Conservation (phyloP, 2,113 vertebrate species). For the Zosterops pallidus region DNA sequence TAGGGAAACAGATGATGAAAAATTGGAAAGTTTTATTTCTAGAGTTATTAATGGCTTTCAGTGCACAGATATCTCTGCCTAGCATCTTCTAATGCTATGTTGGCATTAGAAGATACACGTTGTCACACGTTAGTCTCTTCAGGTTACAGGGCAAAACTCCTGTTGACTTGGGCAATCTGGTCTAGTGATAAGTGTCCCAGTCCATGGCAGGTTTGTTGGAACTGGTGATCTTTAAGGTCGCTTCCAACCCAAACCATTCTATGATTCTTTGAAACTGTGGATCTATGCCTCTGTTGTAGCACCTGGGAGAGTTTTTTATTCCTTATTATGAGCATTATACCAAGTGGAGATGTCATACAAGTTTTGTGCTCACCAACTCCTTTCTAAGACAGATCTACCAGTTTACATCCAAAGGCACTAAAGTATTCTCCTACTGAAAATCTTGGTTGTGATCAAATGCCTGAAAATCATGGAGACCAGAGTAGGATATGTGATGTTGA, state of each 20-base stretch:
- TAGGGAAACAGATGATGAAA: neutral
- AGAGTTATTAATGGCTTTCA: neutral
- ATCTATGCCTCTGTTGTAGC: neutral
- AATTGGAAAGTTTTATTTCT: neutral
- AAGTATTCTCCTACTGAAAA: neutral
- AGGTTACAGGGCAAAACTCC: fast-evolving
- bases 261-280: neutral
- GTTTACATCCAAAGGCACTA: neutral
- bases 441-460: neutral
- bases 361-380: neutral
- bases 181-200: neutral
- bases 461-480: neutral
- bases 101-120: too few relatives aligned
- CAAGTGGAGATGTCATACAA: neutral
- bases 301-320: neutral
- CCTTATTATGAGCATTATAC: neutral
- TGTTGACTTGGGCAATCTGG: neutral
- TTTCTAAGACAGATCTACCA: neutral
- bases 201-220: neutral
- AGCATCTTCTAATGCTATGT: neutral
- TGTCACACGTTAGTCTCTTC: neutral
- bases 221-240: neutral
- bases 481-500: neutral
- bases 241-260: neutral
- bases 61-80: neutral